phyloP scores from a whole-genome alignment of 1,140 invertebrate genomes.

The Sminthurinus signatus region DNA sequence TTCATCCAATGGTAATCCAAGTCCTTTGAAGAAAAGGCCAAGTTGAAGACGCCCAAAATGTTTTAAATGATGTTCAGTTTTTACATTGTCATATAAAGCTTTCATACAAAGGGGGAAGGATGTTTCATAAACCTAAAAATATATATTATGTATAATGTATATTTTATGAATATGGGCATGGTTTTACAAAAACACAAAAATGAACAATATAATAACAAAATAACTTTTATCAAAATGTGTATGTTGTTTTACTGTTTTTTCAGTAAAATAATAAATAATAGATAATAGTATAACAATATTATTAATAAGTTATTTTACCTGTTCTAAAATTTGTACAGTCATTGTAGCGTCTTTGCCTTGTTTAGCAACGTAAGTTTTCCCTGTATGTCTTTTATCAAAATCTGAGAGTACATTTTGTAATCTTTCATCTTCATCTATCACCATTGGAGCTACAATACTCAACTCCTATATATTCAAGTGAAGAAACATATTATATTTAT shows the following conservation, averaged over 20 bases:
- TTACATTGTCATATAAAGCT: slow-evolving; percentile 70
- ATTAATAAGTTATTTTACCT: too few species aligned
- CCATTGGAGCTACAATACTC: slow-evolving; percentile 52
- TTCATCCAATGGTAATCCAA: slow-evolving; percentile 78
- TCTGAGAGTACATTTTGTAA: slow-evolving; percentile 64
- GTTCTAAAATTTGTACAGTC: slow-evolving; percentile 30
- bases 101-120: slow-evolving; percentile 94
- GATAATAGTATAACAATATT: too few species aligned
- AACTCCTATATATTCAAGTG: too few species aligned
- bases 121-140: slow-evolving; percentile 47
- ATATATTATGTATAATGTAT: too few species aligned
- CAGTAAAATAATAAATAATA: too few species aligned
- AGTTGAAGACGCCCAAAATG: slow-evolving; percentile 86
- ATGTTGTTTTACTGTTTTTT: too few species aligned
- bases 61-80: slow-evolving; percentile 74
- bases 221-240: too few species aligned
- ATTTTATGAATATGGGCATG: too few species aligned
- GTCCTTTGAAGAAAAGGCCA: slow-evolving; percentile 90
- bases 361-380: slow-evolving; percentile 58
- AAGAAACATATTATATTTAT: too few species aligned
- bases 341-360: slow-evolving; percentile 41
- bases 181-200: too few species aligned
- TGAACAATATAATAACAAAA: too few species aligned
- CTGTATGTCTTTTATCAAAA: slow-evolving; percentile 72
- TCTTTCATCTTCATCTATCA: slow-evolving; percentile 77